Evolutionary conservation across 1,140 invertebrate species (phyloP), one percentile per base, ranked within the genome.

Genomic region (Zophobas morio): DNA sequence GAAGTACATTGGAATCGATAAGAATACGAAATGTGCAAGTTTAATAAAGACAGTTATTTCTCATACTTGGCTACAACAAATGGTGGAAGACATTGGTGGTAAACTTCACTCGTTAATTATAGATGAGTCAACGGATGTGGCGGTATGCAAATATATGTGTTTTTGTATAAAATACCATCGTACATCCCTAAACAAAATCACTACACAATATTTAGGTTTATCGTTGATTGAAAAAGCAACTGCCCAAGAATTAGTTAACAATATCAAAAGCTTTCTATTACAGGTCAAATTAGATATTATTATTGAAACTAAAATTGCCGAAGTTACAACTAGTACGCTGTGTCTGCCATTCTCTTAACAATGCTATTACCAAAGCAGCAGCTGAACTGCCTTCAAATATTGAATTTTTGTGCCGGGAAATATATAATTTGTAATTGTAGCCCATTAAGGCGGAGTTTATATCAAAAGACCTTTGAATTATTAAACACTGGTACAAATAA

Each of bases 51-150:
- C 6, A 1, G n/a, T 57, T 3, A 33, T 57, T 34, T 42, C 2
- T 6, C 46, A 33, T 2, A n/a, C 1, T 33, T 33, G 54, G 4
- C 2, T 73, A 47, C 6, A 73, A 20, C 32, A 73, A n/a, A 32
- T 73, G 6, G 6, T 35, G 5, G 35, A 8, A 32, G 70, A 73
- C n/a, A 20, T 73, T 6, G 35, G 35, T 20, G 36, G 51, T 33
- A 32, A 35, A 51, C 3, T 32, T 34, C 54, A 73, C 36, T 60
- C 47, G 33, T 6, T 73, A 8, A 73, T 73, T 32, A 20, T 73
- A 3, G 70, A 73, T 54, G 70, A 73, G 70, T 73, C 70, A 4
- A 73, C 70, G 2, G 70, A 73, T 36, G 36, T 73, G 1, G 2
- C 47, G 5, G n/a, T 20, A 8, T 2, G 2, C 6, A 73, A 73